Percentiles rank a stretch among this genome's conserved stretches.
Conservation (phyloP, 2,113 vertebrate genomes). For the Hydrolagus affinis region DNA sequence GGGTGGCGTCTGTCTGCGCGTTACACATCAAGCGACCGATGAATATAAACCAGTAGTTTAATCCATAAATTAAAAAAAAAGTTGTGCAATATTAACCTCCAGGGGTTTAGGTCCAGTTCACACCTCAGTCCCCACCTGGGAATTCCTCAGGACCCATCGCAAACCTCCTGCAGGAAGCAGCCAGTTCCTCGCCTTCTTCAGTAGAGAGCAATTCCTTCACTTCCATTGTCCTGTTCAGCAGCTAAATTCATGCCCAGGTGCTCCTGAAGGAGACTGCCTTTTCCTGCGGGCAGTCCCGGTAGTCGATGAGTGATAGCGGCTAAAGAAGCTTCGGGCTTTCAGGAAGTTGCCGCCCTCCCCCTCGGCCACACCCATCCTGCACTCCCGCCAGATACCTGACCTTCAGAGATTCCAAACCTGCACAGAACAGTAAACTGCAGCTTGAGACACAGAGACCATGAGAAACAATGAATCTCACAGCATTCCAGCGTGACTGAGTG, state of each 20-base stretch:
- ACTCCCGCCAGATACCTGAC: background rate
- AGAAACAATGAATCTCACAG: too few relatives aligned
- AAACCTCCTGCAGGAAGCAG: background rate
- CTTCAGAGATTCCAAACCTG: background rate
- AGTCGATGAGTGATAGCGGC: background rate
- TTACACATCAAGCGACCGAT: background rate
- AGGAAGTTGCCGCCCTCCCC: background rate
- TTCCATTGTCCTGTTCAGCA: constrained; percentile 15
- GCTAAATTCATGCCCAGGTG: too few relatives aligned
- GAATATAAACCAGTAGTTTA: constrained; percentile 29
- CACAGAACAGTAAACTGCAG: background rate
- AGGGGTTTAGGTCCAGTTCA: background rate
- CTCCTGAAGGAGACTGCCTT: too few relatives aligned
- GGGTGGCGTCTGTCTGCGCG: too few relatives aligned
- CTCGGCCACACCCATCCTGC: background rate
- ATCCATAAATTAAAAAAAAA: constrained; percentile 26
- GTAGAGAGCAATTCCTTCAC: constrained; percentile 16
- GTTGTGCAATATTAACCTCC: constrained; percentile 27
- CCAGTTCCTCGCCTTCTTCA: background rate
- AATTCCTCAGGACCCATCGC: background rate
- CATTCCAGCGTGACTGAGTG: constrained; percentile 35
- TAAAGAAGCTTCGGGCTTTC: constrained; percentile 11
- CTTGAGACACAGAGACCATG: background rate
- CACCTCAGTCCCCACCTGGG: background rate
- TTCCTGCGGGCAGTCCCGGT: too few relatives aligned